Evolutionary conservation across 2,113 vertebrate genomes (phyloP).

Genomic region (Lathamus discolor): DNA sequence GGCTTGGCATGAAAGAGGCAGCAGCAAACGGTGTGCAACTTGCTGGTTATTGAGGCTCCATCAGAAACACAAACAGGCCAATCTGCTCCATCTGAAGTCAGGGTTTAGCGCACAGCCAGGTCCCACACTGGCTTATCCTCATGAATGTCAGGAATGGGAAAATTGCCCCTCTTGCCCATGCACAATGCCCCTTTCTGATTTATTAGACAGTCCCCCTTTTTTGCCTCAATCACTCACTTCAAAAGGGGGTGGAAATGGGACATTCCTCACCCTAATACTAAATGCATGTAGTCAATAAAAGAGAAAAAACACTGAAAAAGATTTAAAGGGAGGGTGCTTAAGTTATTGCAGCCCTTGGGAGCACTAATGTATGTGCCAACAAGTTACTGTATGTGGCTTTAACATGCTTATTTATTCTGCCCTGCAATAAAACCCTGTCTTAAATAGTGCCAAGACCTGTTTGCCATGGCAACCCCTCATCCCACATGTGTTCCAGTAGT

Average conservation of each 20-base stretch:
- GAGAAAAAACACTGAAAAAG: constrained; percentile 53
- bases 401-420: constrained; percentile 67
- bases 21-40: background rate
- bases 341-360: constrained; percentile 69
- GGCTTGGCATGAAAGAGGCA: background rate
- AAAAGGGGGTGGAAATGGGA: constrained; percentile 60
- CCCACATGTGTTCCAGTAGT: constrained; percentile 27
- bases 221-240: constrained; percentile 51
- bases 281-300: constrained; percentile 71
- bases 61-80: background rate
- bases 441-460: constrained; percentile 64
- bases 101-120: background rate
- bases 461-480: constrained; percentile 62
- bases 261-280: constrained; percentile 65
- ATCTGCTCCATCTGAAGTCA: background rate
- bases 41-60: background rate
- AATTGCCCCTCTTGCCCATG: background rate
- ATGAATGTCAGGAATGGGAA: background rate
- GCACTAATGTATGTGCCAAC: constrained; percentile 70
- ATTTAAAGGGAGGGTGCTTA: constrained; percentile 61
- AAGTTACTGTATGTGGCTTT: constrained; percentile 69
- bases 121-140: background rate
- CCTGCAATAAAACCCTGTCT: constrained; percentile 64
- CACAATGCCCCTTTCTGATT: constrained; percentile 55
- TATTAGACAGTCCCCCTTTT: constrained; percentile 34